Percentiles rank a stretch among this genome's conserved stretches.
These are phyloP conservation scores for Hoplodrina ambigua DNA, from an alignment of 2,888 invertebrate genomes.

Conservation along the genomic window DNA sequence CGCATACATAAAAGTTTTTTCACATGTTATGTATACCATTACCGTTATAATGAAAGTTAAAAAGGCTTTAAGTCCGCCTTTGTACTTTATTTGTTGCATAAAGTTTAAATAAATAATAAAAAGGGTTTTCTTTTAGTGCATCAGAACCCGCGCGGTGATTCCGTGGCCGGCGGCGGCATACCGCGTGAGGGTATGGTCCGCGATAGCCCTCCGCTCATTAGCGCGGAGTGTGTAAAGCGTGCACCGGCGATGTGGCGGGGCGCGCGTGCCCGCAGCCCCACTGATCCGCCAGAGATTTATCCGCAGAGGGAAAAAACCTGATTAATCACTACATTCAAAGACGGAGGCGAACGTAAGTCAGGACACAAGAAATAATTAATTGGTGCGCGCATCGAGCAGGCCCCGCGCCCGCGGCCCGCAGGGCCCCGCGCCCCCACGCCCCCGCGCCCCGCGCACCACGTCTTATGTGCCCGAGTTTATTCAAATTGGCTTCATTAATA, in stretches of 20 bases:
- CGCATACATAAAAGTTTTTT: background rate
- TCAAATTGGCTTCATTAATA: conserved; percentile 78
- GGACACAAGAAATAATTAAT: conserved; percentile 85
- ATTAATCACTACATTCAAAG: conserved; percentile 85
- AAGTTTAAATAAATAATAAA: too few species aligned
- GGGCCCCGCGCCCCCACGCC: conserved; percentile 51
- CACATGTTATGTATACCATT: too few species aligned
- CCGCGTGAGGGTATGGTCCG: too few species aligned
- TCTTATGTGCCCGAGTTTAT: conserved; percentile 70
- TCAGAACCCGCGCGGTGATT: too few species aligned
- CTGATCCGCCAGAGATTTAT: conserved; percentile 75
- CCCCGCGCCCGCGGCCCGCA: conserved; percentile 14
- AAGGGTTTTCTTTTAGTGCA: background rate
- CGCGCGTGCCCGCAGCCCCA: conserved; percentile 44
- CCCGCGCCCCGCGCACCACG: conserved; percentile 47
- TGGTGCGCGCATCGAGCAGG: conserved; percentile 61
- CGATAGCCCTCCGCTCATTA: too few species aligned
- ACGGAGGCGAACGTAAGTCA: conserved; percentile 82
- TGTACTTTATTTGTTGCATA: too few species aligned
- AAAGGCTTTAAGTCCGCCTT: too few species aligned
- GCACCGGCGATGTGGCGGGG: conserved; percentile 34
- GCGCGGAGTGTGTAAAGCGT: conserved; percentile 7
- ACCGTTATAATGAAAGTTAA: too few species aligned
- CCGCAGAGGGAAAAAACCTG: conserved; percentile 78
- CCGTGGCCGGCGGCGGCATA: too few species aligned